Evolutionary conservation across 2,113 vertebrate genomes (phyloP).

Genomic region (Galeopterus variegatus): DNA sequence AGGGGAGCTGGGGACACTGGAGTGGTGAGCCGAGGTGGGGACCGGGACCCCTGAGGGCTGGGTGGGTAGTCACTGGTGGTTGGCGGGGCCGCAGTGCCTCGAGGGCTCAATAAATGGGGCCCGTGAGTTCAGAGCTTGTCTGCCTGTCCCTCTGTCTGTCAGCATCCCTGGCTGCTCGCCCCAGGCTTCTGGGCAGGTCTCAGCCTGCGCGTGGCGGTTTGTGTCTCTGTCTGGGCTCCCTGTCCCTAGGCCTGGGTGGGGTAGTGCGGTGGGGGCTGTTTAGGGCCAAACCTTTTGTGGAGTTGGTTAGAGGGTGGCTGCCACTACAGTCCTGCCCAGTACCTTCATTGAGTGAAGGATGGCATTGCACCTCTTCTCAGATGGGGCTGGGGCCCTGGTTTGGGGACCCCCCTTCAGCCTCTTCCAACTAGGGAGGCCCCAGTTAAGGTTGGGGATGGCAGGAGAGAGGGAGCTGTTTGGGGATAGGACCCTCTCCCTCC

Average conservation of each 20-base stretch:
- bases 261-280: constrained; percentile 49
- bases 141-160: constrained; percentile 53
- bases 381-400: constrained; percentile 46
- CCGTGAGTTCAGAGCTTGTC: constrained; percentile 53
- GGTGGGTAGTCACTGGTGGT: constrained; percentile 51
- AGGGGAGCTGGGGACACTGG: constrained; percentile 83
- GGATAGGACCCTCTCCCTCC: constrained; percentile 60
- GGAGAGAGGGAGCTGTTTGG: constrained; percentile 43
- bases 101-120: constrained; percentile 71
- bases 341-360: neutral
- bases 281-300: constrained; percentile 34
- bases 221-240: constrained; percentile 60
- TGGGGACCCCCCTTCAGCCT: constrained; percentile 19
- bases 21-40: constrained; percentile 66
- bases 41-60: neutral
- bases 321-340: neutral
- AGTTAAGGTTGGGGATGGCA: constrained; percentile 50
- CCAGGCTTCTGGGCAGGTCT: constrained; percentile 65
- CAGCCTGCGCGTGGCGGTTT: constrained; percentile 72
- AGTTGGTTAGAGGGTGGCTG: neutral
- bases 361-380: neutral
- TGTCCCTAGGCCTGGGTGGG: constrained; percentile 64
- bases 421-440: constrained; percentile 70
- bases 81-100: constrained; percentile 44
- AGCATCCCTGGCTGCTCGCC: constrained; percentile 66